Conservation (phyloP, 2,113 vertebrate species). For the Lonchura striata region DNA sequence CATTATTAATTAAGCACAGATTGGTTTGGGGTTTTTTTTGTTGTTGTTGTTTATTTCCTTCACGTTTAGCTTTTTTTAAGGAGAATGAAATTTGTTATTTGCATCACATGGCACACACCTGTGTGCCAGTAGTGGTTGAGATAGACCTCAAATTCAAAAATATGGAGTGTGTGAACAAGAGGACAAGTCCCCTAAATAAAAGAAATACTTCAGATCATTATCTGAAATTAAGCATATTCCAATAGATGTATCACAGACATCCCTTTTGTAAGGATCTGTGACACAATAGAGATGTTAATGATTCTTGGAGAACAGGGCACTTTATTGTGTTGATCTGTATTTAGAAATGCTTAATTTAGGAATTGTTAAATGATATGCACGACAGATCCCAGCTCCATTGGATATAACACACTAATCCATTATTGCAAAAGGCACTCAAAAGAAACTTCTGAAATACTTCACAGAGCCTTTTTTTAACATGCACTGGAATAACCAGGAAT, state of each 20-base stretch:
- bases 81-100: constrained; percentile 30
- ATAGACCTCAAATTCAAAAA: not conserved
- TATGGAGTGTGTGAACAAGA: not conserved
- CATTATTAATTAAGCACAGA: constrained; percentile 66
- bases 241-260: not conserved
- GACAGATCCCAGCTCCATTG: not conserved
- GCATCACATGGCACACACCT: not conserved
- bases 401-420: not conserved
- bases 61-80: constrained; percentile 49
- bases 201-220: not conserved
- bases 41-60: constrained; percentile 36
- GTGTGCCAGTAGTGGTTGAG: not conserved
- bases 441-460: not conserved
- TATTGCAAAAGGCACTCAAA: not conserved
- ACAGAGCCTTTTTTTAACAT: not conserved
- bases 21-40: not conserved
- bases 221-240: not conserved
- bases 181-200: not conserved
- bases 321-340: not conserved
- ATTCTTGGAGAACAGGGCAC: not conserved
- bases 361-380: not conserved
- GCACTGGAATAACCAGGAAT: not conserved
- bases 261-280: not conserved
- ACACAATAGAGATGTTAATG: not conserved
- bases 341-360: constrained; percentile 9